Conservation (phyloP, 2,888 invertebrate species). For the Aporophyla nigra region DNA sequence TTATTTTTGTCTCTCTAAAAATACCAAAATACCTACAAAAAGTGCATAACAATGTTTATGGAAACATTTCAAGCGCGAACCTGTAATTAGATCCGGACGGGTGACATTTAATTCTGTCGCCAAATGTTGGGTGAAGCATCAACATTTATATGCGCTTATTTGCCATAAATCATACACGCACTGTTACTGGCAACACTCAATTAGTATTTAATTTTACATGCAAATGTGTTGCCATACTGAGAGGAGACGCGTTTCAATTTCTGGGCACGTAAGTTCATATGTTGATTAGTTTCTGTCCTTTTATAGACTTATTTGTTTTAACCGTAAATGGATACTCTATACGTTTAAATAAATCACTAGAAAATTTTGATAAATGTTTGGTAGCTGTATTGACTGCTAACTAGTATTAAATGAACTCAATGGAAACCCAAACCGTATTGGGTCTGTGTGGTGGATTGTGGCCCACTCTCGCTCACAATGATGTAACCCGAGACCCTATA, state of each 20-base stretch:
- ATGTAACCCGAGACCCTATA: not conserved
- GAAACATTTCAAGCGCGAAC: slow-evolving; percentile 34
- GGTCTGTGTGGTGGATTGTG: not conserved
- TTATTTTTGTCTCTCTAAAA: not conserved
- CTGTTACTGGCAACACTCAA: slow-evolving; percentile 47
- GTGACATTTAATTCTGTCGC: slow-evolving; percentile 61
- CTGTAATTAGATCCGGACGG: slow-evolving; percentile 39
- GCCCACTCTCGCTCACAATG: not conserved
- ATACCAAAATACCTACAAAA: slow-evolving; percentile 8
- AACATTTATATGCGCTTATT: slow-evolving; percentile 44
- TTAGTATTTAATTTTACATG: slow-evolving; percentile 55
- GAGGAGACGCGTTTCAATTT: slow-evolving; percentile 14
- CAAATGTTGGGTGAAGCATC: slow-evolving; percentile 65
- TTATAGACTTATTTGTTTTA: slow-evolving; percentile 4
- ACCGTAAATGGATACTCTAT: not conserved
- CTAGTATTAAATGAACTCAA: not conserved
- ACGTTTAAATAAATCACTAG: not conserved
- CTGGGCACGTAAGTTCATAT: slow-evolving; percentile 30
- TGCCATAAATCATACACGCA: slow-evolving; percentile 46
- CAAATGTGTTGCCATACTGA: slow-evolving; percentile 30
- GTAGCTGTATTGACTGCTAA: not conserved
- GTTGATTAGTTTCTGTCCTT: slow-evolving; percentile 23
- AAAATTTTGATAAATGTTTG: not conserved
- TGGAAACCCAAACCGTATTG: not conserved
- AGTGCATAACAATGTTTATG: slow-evolving; percentile 7